Evolutionary conservation across 2,113 vertebrate species (phyloP).

Genomic region (Candoia aspera): DNA sequence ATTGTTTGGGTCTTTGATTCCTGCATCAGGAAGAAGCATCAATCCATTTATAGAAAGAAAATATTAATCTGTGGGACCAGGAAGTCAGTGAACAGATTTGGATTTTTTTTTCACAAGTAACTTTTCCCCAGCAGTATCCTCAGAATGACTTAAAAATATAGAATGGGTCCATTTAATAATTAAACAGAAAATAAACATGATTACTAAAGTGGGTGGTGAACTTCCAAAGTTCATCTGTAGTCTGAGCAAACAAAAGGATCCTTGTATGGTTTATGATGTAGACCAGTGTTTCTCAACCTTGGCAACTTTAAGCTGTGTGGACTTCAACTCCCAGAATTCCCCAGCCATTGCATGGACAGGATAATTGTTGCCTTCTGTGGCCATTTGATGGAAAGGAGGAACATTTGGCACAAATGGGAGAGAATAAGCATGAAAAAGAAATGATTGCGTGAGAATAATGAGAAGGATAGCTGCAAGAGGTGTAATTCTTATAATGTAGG

Average conservation of each 20-base stretch:
- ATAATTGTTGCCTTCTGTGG: background rate
- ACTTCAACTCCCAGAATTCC: too few species aligned
- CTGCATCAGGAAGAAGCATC: background rate
- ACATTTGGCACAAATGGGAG: background rate
- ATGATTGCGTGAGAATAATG: background rate
- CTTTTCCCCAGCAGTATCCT: background rate
- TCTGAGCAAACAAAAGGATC: background rate
- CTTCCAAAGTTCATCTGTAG: background rate
- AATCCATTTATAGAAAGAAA: background rate
- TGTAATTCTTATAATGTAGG: background rate
- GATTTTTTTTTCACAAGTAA: background rate
- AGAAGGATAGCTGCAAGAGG: background rate
- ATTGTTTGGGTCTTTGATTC: background rate
- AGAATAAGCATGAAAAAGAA: background rate
- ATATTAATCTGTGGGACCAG: background rate
- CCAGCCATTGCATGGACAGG: background rate
- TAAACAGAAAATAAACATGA: slow-evolving; percentile 9
- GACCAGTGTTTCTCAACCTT: background rate
- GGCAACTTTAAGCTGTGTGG: too few species aligned
- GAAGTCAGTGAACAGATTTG: background rate
- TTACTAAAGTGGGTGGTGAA: background rate
- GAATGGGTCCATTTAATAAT: background rate
- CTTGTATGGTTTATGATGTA: background rate
- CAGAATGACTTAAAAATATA: background rate
- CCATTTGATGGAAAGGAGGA: background rate